Evolutionary conservation across 2,113 vertebrate species (phyloP).

Genomic region (Marmota flaviventris): DNA sequence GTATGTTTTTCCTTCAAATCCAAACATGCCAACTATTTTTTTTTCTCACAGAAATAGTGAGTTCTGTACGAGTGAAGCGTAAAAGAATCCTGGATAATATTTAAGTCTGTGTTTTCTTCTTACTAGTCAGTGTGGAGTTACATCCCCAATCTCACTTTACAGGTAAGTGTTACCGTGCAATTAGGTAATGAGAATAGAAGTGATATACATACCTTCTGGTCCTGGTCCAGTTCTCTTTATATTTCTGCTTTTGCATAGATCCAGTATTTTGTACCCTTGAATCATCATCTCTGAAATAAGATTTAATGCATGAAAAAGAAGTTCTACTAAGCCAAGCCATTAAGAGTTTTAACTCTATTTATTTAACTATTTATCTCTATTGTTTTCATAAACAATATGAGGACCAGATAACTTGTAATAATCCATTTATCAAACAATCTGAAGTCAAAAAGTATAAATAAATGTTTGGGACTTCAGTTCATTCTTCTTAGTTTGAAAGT

Average conservation of each 20-base stretch:
- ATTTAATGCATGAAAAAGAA: not conserved
- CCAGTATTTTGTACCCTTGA: not conserved
- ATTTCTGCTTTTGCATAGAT: not conserved
- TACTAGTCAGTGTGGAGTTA: not conserved
- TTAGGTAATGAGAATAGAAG: not conserved
- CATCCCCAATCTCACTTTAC: not conserved
- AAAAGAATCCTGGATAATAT: not conserved
- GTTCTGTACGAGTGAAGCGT: not conserved
- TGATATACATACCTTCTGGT: rapidly evolving
- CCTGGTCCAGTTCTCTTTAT: not conserved
- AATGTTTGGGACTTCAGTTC: not conserved
- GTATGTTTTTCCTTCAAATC: not conserved
- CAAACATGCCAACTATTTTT: not conserved
- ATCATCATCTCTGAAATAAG: not conserved
- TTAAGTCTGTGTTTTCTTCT: not conserved
- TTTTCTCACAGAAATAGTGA: not conserved
- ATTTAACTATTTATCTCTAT: not conserved
- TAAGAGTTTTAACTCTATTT: not conserved
- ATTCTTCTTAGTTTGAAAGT: not conserved
- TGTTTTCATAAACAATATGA: not conserved
- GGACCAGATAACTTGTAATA: no score
- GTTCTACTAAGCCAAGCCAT: not conserved
- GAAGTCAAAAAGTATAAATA: not conserved
- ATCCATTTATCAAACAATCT: not conserved
- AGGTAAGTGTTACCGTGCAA: not conserved